Evolutionary conservation across 1,140 invertebrate species (phyloP), one percentile per base, ranked within the genome.

Genomic region (Neotoxoptera formosana): DNA sequence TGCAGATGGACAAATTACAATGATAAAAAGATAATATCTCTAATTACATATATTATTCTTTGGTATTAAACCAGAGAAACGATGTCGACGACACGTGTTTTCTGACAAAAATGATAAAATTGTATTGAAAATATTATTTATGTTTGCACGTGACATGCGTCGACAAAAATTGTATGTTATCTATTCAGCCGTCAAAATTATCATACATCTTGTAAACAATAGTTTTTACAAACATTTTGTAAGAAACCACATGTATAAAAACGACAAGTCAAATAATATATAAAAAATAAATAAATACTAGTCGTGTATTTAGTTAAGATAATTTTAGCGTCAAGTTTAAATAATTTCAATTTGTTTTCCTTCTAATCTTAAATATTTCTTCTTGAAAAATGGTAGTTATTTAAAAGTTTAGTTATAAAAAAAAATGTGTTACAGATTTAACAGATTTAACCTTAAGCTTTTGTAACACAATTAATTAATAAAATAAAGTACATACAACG

Each of bases 31-130:
- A 41, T 41, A 41, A 41, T 41, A 41, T 41, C 41, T 41, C 4
- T 41, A 41, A 41, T 41, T 41, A 41, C 41, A 41, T 41, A 56
- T 56, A 53, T 89, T 53, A 76, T 76, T 76, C n/a, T 67, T 76
- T 89, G n/a, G n/a, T 88, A 34, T 88, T 48, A 34, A 14, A 90
- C 34, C 8, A 90, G 34, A 56, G 60, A 41, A 89, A 89, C 88
- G 36, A 56, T 56, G 88, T 56, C 51, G 36, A 34, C 11, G 9
- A 91, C 90, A 91, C 34, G 67, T 91, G 90, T 91, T 91, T 76
- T 91, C 90, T 81, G 90, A 91, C 90, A 91, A 81, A 76, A 76
- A 91, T 76, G 17, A 81, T 91, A 91, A 76, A 91, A 91, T 21
- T 76, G 21, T 56, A 56, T 89, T 36, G 88, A 53, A 56, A 56